Evolutionary conservation across 2,797 vertebrate genomes (phyloP).

Genomic region (Otus scops): DNA sequence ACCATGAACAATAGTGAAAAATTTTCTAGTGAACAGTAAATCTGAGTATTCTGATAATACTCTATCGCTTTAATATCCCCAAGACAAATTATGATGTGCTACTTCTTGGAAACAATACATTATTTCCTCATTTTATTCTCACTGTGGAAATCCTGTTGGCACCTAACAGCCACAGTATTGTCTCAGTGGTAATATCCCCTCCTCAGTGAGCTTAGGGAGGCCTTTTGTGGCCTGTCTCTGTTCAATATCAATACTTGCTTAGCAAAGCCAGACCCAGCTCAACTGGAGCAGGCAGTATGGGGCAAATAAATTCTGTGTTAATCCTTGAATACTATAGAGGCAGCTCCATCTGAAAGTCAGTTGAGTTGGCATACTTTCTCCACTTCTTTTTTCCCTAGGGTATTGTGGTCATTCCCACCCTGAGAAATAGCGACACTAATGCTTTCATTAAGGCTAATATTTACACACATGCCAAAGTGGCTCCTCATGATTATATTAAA

Average conservation of each 20-base stretch:
- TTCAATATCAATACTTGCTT: background rate
- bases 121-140: constrained; percentile 1
- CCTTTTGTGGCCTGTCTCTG: background rate
- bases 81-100: background rate
- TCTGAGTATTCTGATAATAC: background rate
- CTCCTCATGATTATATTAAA: background rate
- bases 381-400: background rate
- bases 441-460: background rate
- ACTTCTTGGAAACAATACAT: background rate
- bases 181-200: background rate
- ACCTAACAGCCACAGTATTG: background rate
- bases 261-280: constrained; percentile 19
- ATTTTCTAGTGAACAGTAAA: background rate
- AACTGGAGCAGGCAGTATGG: background rate
- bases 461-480: background rate
- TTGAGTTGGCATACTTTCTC: background rate
- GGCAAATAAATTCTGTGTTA: constrained; percentile 15
- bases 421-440: background rate
- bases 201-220: background rate
- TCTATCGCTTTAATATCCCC: background rate
- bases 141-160: background rate
- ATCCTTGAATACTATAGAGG: background rate
- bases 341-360: background rate
- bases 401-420: background rate
- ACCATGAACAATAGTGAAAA: background rate